Evolutionary conservation across 2,113 vertebrate genomes (phyloP).

Genomic region (Clarias magur): DNA sequence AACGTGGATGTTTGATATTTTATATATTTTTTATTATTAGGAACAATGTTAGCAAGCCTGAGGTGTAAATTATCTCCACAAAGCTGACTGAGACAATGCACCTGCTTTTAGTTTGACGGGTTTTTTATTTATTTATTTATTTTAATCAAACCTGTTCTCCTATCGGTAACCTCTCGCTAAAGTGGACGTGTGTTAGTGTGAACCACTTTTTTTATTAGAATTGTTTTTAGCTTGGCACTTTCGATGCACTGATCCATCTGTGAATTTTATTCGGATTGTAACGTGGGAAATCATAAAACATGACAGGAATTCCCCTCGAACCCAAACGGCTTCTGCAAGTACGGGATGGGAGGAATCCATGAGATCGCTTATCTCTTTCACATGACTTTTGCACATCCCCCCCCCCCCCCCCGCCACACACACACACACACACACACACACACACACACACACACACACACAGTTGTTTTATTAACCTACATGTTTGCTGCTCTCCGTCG

Average conservation of each 20-base stretch:
- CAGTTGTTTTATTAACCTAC: constrained; percentile 37
- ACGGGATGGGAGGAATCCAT: background rate
- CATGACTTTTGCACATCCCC: background rate
- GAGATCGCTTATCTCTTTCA: constrained; percentile 56
- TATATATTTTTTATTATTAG: background rate
- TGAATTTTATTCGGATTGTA: background rate
- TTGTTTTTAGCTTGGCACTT: background rate
- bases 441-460: background rate
- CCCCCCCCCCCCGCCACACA: background rate
- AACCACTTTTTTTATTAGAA: background rate
- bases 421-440: constrained; percentile 16
- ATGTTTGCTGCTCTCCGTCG: background rate
- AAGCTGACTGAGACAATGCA: background rate
- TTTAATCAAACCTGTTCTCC: background rate
- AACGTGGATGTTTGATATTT: too few species aligned
- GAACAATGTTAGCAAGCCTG: background rate
- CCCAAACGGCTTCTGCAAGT: background rate
- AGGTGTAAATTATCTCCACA: too few species aligned
- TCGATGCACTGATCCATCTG: background rate
- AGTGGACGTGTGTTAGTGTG: background rate
- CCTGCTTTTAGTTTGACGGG: background rate
- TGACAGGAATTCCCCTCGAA: background rate
- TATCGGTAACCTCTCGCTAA: too few species aligned
- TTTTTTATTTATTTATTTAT: background rate
- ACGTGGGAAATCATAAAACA: background rate